Conservation (phyloP, 2,888 invertebrate genomes). For the Diaperis boleti region DNA sequence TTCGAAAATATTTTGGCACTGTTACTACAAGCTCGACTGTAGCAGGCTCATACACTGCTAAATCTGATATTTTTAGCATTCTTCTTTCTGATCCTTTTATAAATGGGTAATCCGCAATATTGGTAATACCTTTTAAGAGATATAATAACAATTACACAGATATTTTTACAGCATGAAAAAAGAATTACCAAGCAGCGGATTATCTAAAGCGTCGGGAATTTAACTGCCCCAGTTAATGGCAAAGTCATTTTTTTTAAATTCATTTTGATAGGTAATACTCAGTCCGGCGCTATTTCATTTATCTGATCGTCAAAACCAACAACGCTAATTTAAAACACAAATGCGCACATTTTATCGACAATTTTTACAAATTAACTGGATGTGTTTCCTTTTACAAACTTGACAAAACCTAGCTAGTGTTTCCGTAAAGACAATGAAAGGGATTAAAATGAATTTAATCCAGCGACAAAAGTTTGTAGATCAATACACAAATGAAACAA, state of each 20-base stretch:
- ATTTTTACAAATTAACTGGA: too few relatives aligned
- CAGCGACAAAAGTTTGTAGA: too few relatives aligned
- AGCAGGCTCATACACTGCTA: neutral
- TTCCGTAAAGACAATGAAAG: too few relatives aligned
- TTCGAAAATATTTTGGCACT: conserved; percentile 6
- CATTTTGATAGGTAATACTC: conserved; percentile 11
- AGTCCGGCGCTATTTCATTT: conserved; percentile 3
- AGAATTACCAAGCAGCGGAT: neutral
- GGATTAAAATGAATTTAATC: too few relatives aligned
- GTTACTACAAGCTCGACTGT: conserved; percentile 5
- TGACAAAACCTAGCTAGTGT: too few relatives aligned
- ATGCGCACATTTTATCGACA: conserved; percentile 7
- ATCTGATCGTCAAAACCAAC: conserved; percentile 4
- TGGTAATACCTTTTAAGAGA: conserved; percentile 12
- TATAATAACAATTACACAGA: conserved; percentile 7
- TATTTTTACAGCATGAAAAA: neutral
- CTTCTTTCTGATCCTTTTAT: conserved; percentile 21
- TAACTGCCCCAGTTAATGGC: neutral
- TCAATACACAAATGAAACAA: too few relatives aligned
- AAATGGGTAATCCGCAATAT: neutral
- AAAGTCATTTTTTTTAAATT: conserved; percentile 10
- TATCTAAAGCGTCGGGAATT: neutral
- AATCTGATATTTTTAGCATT: conserved; percentile 16
- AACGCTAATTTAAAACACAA: neutral
- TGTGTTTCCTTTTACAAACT: too few relatives aligned